These are phyloP conservation scores for Meganola albula DNA, from an alignment of 2,888 invertebrate genomes.

Conservation along the genomic window DNA sequence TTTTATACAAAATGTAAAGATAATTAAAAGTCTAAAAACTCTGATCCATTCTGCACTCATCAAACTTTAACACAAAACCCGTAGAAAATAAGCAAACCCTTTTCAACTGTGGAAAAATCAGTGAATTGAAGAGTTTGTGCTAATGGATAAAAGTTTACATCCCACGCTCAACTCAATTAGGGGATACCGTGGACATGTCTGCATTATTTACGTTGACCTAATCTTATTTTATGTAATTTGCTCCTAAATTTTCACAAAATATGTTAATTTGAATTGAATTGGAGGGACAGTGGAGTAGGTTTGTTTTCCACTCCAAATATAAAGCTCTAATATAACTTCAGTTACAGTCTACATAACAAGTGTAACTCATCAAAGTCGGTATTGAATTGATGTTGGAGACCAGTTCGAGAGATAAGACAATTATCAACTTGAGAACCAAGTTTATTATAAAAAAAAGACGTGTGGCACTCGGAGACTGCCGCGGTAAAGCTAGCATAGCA, in stretches of 20 bases:
- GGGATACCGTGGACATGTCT: conserved; percentile 30
- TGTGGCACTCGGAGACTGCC: no score
- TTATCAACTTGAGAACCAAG: no score
- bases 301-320: conserved; percentile 6
- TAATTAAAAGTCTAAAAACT: no score
- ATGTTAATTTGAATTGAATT: conserved; percentile 49
- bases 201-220: conserved; percentile 46
- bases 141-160: conserved; percentile 14
- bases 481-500: no score
- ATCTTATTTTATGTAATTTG: conserved; percentile 51
- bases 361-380: no score
- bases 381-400: no score
- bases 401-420: no score
- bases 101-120: conserved; percentile 21
- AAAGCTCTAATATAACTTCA: no score
- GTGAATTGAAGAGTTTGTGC: conserved; percentile 15
- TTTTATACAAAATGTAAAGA: no score
- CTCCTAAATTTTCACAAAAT: conserved; percentile 43
- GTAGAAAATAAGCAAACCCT: conserved; percentile 1
- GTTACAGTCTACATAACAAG: no score
- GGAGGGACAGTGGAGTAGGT: conserved; percentile 22
- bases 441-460: no score
- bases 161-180: conserved; percentile 34
- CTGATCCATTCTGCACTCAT: background rate
- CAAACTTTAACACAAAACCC: background rate